These are phyloP conservation scores for Dromaius novaehollandiae DNA, from an alignment of 2,113 vertebrate species.

Conservation along the genomic window DNA sequence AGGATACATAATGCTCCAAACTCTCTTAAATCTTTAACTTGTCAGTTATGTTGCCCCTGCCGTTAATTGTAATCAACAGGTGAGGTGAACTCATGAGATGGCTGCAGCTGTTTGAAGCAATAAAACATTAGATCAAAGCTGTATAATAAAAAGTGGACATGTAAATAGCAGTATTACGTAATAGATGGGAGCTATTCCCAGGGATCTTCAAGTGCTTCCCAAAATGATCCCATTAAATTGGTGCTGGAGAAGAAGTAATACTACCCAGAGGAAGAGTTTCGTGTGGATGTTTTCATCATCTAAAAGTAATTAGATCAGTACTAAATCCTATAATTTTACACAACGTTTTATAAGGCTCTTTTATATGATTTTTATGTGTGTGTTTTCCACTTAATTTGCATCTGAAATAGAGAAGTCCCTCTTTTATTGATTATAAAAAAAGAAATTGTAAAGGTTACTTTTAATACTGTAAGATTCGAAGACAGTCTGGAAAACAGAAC, in stretches of 20 bases:
- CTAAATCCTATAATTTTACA: background rate
- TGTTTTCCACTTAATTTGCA: background rate
- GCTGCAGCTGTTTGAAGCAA: background rate
- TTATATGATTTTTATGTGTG: background rate
- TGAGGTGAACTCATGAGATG: background rate
- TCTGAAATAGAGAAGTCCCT: background rate
- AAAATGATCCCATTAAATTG: rapidly evolving
- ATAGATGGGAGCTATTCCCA: background rate
- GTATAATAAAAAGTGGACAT: rapidly evolving
- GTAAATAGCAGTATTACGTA: background rate
- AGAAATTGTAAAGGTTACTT: background rate
- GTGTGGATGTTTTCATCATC: background rate
- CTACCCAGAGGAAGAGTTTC: background rate
- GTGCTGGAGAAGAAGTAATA: background rate
- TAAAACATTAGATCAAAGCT: background rate
- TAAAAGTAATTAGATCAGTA: background rate
- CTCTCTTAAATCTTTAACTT: background rate
- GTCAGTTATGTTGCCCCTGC: background rate
- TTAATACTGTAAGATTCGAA: background rate
- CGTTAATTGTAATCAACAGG: background rate
- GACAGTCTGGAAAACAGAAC: background rate
- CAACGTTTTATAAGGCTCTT: background rate
- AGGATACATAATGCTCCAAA: background rate
- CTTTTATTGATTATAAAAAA: background rate
- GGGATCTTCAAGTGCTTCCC: background rate